A percentile compares a stretch with the other conserved stretches of the same genome.
Evolutionary conservation across 1,140 invertebrate genomes (phyloP).

Genomic region (Tachypleus tridentatus): DNA sequence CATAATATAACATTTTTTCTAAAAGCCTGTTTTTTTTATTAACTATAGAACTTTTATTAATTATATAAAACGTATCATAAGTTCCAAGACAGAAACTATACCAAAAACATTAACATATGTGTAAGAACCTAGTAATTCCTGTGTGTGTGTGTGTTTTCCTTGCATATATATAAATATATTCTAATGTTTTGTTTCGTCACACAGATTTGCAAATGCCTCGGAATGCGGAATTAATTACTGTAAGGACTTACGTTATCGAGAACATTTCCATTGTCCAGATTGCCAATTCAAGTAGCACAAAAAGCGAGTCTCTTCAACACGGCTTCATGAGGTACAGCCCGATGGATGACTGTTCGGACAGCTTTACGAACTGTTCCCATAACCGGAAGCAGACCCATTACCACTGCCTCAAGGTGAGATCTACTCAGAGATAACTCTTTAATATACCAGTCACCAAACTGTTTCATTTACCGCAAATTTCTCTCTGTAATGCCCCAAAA

Average conservation of each 20-base stretch:
- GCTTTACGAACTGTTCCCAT: conserved; percentile 67
- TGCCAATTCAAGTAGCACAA: conserved; percentile 99
- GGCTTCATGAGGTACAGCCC: conserved; percentile 91
- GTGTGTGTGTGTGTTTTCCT: too few relatives aligned
- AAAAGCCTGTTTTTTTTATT: too few relatives aligned
- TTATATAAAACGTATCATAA: too few relatives aligned
- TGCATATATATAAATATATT: not conserved
- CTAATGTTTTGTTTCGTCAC: not conserved
- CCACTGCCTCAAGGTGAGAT: conserved; percentile 67
- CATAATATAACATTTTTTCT: too few relatives aligned
- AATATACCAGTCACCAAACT: too few relatives aligned
- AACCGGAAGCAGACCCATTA: conserved; percentile 95
- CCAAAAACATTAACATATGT: too few relatives aligned
- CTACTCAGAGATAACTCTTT: not conserved
- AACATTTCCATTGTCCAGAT: conserved; percentile 93
- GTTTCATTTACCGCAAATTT: too few relatives aligned
- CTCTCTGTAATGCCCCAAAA: too few relatives aligned
- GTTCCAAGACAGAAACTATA: too few relatives aligned
- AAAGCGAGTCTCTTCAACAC: conserved; percentile 89
- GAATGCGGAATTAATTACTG: conserved; percentile 67
- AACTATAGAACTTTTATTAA: too few relatives aligned
- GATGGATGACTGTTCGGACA: conserved; percentile 73
- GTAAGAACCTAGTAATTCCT: too few relatives aligned
- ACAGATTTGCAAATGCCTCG: conserved; percentile 47
- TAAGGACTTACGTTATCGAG: conserved; percentile 68